These are phyloP conservation scores for Deladenus siricidicola DNA, from an alignment of 2,888 invertebrate species.

Conservation along the genomic window DNA sequence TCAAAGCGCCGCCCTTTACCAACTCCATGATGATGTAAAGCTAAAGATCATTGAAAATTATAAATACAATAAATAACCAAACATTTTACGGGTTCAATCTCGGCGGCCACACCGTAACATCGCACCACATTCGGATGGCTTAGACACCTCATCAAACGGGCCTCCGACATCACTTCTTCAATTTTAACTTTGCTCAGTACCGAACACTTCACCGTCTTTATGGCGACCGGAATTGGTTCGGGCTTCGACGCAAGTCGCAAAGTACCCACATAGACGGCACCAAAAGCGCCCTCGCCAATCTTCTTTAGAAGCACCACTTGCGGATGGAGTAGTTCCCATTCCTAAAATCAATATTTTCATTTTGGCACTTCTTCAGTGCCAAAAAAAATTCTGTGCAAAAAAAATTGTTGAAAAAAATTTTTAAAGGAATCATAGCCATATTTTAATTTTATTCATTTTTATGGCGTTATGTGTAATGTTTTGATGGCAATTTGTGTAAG, in stretches of 20 bases:
- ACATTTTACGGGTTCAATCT: conserved; percentile 76
- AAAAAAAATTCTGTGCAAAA: no score
- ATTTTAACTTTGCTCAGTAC: conserved; percentile 4
- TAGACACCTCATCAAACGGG: conserved; percentile 87
- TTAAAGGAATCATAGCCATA: no score
- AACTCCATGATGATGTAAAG: conserved; percentile 98
- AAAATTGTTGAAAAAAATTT: no score
- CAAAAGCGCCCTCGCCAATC: neutral
- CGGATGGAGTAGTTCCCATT: neutral
- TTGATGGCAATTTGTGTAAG: no score
- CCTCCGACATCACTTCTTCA: conserved; percentile 61
- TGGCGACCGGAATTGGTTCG: neutral
- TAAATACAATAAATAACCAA: no score
- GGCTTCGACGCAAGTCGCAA: neutral
- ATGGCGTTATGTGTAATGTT: no score
- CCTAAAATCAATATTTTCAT: neutral
- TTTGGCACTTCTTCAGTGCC: neutral
- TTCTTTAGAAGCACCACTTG: neutral
- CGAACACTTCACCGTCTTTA: neutral
- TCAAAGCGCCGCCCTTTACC: conserved; percentile 57
- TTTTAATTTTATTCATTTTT: no score
- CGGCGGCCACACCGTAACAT: conserved; percentile 89
- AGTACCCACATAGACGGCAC: neutral
- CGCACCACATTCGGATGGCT: conserved; percentile 92
- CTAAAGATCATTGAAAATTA: no score